These are phyloP conservation scores for Fulica atra DNA, from an alignment of 2,113 vertebrate species.

Conservation along the genomic window DNA sequence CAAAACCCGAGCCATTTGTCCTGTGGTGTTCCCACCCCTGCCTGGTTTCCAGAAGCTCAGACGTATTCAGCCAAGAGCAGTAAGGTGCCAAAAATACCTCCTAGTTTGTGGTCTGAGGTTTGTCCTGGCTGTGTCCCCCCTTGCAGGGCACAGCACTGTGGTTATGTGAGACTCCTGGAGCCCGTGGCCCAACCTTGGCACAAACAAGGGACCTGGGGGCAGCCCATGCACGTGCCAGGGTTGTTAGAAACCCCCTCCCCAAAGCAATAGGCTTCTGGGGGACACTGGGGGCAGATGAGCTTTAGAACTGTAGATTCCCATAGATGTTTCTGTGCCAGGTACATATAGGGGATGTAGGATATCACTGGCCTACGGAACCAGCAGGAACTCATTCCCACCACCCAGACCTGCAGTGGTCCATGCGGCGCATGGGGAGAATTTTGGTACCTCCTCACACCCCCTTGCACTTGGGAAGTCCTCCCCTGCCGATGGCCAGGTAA, in stretches of 20 bases:
- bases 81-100: neutral
- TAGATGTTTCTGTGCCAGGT: neutral
- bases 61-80: neutral
- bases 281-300: rapidly evolving
- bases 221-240: rapidly evolving
- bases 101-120: neutral
- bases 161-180: neutral
- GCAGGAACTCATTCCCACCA: neutral
- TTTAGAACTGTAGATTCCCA: neutral
- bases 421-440: neutral
- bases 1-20: neutral
- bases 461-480: neutral
- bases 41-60: conserved; percentile 1
- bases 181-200: rapidly evolving
- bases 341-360: rapidly evolving
- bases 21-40: neutral
- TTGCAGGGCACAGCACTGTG: neutral
- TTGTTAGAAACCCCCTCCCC: neutral
- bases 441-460: neutral
- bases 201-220: neutral
- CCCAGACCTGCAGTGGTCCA: neutral
- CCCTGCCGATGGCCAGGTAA: neutral
- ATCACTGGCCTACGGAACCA: neutral
- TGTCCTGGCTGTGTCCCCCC: neutral
- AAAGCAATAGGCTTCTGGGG: neutral